Evolutionary conservation across 2,888 invertebrate species (phyloP), one percentile per base, ranked within the genome.

Genomic region (Coelinius sp.): DNA sequence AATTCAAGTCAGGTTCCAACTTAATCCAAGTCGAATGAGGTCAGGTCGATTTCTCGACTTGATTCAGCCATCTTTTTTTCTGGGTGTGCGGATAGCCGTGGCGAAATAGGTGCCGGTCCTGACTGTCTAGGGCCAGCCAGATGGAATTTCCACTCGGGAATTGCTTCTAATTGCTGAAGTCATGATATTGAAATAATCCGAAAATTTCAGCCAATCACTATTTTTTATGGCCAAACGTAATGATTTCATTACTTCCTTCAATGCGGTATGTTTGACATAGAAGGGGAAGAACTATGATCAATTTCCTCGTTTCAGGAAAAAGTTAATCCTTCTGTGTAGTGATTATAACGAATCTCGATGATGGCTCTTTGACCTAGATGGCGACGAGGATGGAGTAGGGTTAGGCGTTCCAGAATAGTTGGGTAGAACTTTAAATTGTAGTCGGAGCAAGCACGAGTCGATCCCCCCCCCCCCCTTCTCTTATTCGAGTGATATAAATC

Each of bases 401-500:
- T n/a, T n/a, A n/a, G n/a, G 12, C 31, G 7, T 41, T 41, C 10
- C 41, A n/a, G 2, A 41, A n/a, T 41, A n/a, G 31, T 31, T 31
- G 7, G 41, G 41, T 41, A n/a, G n/a, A 41, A 41, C 41, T 8
- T 41, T 7, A 31, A 31, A 7, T 3, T 7, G 3, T 31, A 31
- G 31, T 31, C 7, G 7, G 7, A 31, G 31, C 7, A 31, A 7
- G 7, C 31, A 31, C 7, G 7, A 31, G 31, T 31, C 31, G 7
- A 31, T 31, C 31, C 7, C 5, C 31, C n/a, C 31, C 7, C 5
- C 31, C n/a, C 7, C 2, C 4, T 41, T 41, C 12, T 41, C 24
- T 14, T 38, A 10, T 38, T 46, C 46, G 12, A 12, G 8, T 6
- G 46, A 24, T 65, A 81, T 83, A 82, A 83, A 83, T 83, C 83